These are phyloP conservation scores for Gymnogyps californianus DNA, from an alignment of 2,113 vertebrate species.

Conservation along the genomic window DNA sequence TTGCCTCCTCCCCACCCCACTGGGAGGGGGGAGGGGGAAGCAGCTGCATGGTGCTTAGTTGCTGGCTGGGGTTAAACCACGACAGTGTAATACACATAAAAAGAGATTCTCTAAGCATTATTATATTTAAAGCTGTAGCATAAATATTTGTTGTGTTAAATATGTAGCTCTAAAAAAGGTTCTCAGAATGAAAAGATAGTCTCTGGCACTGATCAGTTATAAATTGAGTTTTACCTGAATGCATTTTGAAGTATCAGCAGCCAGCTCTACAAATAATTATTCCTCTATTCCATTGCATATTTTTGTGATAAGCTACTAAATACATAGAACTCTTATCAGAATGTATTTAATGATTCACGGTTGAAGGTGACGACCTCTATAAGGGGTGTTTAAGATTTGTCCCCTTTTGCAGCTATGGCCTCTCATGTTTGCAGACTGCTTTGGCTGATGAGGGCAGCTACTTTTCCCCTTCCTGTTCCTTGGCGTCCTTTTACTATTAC, in stretches of 20 bases:
- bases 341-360: neutral
- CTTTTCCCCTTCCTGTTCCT: neutral
- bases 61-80: no score
- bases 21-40: no score
- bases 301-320: neutral
- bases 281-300: neutral
- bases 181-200: neutral
- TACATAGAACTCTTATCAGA: neutral
- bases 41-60: no score
- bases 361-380: neutral
- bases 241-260: neutral
- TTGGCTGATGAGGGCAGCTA: neutral
- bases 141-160: neutral
- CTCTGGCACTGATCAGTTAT: neutral
- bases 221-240: neutral
- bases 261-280: neutral
- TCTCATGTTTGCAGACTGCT: neutral
- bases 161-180: neutral
- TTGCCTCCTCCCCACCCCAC: no score
- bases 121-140: neutral
- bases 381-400: neutral
- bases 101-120: neutral
- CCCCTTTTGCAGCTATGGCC: neutral
- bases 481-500: neutral
- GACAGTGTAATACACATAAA: neutral